phyloP scores from a whole-genome alignment of 1,140 invertebrate species.

The Meloidogyne chitwoodi region DNA sequence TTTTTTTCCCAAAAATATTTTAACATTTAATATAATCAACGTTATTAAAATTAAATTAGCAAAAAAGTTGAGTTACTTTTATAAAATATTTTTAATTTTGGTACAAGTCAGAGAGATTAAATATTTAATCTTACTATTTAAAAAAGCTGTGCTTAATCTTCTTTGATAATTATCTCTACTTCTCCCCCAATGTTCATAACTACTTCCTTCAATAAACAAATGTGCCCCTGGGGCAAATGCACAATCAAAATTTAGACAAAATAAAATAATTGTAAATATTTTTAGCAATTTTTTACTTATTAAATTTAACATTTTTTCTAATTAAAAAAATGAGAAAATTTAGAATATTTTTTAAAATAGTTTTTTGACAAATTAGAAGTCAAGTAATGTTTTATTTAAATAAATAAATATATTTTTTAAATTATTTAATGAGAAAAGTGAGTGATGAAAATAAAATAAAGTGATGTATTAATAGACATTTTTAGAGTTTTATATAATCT shows the following conservation, averaged over 20 bases:
- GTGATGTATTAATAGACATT: not conserved
- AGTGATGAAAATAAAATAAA: not conserved
- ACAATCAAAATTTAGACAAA: not conserved
- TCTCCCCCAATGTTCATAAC: not conserved
- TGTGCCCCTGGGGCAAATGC: not conserved
- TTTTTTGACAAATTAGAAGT: not conserved
- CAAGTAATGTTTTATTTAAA: no score
- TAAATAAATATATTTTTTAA: no score
- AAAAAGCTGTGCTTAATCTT: not conserved
- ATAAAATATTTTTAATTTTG: no score
- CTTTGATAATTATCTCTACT: not conserved
- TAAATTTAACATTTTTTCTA: not conserved
- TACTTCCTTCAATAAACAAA: not conserved
- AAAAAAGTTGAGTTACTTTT: no score
- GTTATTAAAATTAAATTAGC: no score
- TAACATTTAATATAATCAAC: no score
- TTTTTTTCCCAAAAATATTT: no score
- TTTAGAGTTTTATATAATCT: not conserved
- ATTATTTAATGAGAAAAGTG: no score
- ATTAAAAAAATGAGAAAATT: no score
- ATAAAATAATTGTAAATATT: not conserved
- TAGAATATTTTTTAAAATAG: no score
- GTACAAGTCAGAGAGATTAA: no score
- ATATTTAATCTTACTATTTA: no score
- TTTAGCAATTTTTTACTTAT: not conserved